These are phyloP conservation scores for Drosophila nebulosa DNA, from an alignment of 1,140 invertebrate species.

Conservation along the genomic window DNA sequence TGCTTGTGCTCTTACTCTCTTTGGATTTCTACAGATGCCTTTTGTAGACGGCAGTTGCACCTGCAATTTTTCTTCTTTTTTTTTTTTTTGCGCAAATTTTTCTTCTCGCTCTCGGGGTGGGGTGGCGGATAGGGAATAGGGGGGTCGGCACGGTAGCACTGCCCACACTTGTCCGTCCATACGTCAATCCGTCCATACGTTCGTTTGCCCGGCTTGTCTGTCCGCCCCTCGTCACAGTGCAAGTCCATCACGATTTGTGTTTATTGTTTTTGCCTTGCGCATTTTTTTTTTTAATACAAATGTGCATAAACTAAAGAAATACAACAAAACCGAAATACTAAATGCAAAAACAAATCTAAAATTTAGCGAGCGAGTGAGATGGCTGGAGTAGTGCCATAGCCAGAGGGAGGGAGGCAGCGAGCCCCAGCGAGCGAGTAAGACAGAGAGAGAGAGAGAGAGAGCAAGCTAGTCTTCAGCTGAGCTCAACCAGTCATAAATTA, in stretches of 20 bases:
- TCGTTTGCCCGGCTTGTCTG: too few species aligned
- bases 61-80: constrained; percentile 55
- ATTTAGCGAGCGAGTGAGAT: constrained; percentile 26
- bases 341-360: constrained; percentile 34
- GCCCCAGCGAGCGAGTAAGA: constrained; percentile 24
- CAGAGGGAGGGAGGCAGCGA: neutral
- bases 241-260: constrained; percentile 14
- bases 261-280: constrained; percentile 59
- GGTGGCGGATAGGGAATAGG: neutral
- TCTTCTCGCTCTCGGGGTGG: constrained; percentile 19
- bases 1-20: constrained; percentile 38
- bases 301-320: constrained; percentile 64
- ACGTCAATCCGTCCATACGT: neutral
- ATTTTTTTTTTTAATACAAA: constrained; percentile 60
- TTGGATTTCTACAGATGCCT: constrained; percentile 19
- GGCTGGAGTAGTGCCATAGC: constrained; percentile 5
- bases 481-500: constrained; percentile 74
- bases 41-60: constrained; percentile 38
- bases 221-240: neutral
- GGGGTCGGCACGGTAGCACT: constrained; percentile 16
- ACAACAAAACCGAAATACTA: constrained; percentile 1
- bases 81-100: constrained; percentile 5
- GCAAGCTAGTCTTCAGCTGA: constrained; percentile 12
- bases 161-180: constrained; percentile 30
- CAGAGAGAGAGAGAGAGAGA: constrained; percentile 9